Conservation (phyloP, 1,140 invertebrate species). For the Helicorthomorpha holstii region DNA sequence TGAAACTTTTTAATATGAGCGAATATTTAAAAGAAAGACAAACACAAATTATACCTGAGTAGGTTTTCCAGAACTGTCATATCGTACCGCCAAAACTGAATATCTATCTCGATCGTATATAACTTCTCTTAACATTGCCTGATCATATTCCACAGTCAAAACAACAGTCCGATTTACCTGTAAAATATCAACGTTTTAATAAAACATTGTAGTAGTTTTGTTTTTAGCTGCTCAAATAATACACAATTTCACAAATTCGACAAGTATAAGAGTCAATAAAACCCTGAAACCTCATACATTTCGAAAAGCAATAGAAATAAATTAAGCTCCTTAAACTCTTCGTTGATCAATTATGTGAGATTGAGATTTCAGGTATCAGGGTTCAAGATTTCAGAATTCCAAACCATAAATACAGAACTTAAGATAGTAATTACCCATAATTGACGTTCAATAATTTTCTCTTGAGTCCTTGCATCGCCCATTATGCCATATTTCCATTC, state of each 20-base stretch:
- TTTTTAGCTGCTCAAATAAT: too few species aligned
- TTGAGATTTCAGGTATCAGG: too few species aligned
- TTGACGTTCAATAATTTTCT: slow-evolving; percentile 14
- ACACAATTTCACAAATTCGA: neutral
- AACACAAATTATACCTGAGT: slow-evolving; percentile 1
- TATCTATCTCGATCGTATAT: slow-evolving; percentile 68
- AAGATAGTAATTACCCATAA: slow-evolving; percentile 16
- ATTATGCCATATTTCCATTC: slow-evolving; percentile 15
- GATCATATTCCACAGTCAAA: slow-evolving; percentile 76
- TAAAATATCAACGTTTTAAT: neutral
- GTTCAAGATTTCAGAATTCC: too few species aligned
- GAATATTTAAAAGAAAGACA: neutral
- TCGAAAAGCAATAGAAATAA: too few species aligned
- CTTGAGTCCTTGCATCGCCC: slow-evolving; percentile 9
- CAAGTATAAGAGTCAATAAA: too few species aligned
- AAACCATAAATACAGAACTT: too few species aligned
- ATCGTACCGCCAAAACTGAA: slow-evolving; percentile 65
- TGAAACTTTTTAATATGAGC: neutral
- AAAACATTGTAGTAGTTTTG: too few species aligned
- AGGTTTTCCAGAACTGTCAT: slow-evolving; percentile 71
- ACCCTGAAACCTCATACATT: too few species aligned
- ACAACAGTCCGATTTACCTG: slow-evolving; percentile 59
- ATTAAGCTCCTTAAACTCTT: too few species aligned
- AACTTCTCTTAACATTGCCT: slow-evolving; percentile 66
- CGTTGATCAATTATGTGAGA: too few species aligned